Percentiles rank a stretch among this genome's conserved stretches.
Conservation (phyloP, 2,888 invertebrate species). For the Sympetrum striolatum region DNA sequence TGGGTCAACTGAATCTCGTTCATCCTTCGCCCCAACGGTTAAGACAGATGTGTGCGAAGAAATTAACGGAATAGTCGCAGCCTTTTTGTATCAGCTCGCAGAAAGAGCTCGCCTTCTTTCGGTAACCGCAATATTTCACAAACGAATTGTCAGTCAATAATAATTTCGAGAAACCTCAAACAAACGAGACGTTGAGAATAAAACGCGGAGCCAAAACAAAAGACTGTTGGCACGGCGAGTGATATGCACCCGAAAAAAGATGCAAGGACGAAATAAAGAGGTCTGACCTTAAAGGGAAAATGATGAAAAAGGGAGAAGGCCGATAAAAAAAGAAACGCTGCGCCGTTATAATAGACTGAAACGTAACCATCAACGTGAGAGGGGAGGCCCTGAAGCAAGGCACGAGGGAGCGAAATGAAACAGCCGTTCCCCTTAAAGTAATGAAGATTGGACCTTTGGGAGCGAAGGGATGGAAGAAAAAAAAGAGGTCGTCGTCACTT, state of each 20-base stretch:
- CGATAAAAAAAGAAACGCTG: neutral
- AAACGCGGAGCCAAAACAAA: neutral
- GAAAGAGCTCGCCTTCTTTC: neutral
- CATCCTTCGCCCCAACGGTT: too few relatives aligned
- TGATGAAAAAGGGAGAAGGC: neutral
- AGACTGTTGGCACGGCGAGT: neutral
- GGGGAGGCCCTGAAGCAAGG: neutral
- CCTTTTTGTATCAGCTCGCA: neutral
- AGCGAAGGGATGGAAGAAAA: neutral
- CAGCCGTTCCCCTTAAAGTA: slow-evolving; percentile 12
- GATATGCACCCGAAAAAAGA: neutral
- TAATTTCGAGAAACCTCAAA: neutral
- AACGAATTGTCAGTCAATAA: neutral
- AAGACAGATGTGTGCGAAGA: neutral
- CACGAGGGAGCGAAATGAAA: neutral
- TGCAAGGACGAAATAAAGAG: neutral
- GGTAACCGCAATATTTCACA: neutral
- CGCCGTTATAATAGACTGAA: slow-evolving; percentile 3
- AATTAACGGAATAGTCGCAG: neutral
- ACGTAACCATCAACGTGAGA: neutral
- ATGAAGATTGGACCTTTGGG: slow-evolving; percentile 36
- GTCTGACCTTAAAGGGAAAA: neutral
- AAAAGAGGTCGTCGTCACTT: neutral
- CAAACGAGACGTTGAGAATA: neutral
- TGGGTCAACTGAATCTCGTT: too few relatives aligned